Base-by-base conservation (phyloP, 1,140 invertebrate species). In the Brachionus manjavacas region DNA sequence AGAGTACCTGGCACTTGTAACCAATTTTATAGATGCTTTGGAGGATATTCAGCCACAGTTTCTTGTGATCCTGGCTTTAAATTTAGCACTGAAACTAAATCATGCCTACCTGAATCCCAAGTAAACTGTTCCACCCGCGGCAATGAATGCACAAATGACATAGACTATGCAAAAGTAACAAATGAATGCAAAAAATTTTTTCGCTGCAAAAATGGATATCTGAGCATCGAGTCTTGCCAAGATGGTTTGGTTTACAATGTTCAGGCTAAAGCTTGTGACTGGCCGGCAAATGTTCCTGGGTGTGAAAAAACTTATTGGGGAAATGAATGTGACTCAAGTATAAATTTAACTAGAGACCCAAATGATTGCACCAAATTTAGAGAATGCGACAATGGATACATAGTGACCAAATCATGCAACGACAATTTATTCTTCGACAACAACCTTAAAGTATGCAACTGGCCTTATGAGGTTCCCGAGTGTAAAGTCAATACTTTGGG, bases 311-410 rank as follows among this genome's bases (percentile, higher is more conserved):
- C 25, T n/a, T 68, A 68, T 68, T 68, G 52, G 66, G 66, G 66
- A 68, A 68, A 68, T 31, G 68, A 72, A 41, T 72, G 68, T 72
- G 35, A 41, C 16, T 11, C n/a, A 16, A 41, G 39, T 1, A 41
- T 72, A 11, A 49, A 80, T 41, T 23, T 52, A 4, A 80, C 76
- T n/a, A 12, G 46, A 31, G 76, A 52, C 52, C 28, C 41, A 1
- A 64, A 64, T 28, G 76, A 80, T 25, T 80, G 76, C 20, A 80
- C 41, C 2, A 80, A 80, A 80, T 80, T 52, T 20, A 23, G 20
- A n/a, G 3, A 46, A 64, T 80, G 55, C n/a, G 46, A 64, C 39
- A 31, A 52, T 8, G 55, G 76, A n/a, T 35, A 20, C 8, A 60
- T 60, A 25, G 52, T 60, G 9, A 60, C 20, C 9, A 16, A 60